These are phyloP conservation scores for Sitophilus oryzae DNA, from an alignment of 1,140 invertebrate species.

Conservation along the genomic window DNA sequence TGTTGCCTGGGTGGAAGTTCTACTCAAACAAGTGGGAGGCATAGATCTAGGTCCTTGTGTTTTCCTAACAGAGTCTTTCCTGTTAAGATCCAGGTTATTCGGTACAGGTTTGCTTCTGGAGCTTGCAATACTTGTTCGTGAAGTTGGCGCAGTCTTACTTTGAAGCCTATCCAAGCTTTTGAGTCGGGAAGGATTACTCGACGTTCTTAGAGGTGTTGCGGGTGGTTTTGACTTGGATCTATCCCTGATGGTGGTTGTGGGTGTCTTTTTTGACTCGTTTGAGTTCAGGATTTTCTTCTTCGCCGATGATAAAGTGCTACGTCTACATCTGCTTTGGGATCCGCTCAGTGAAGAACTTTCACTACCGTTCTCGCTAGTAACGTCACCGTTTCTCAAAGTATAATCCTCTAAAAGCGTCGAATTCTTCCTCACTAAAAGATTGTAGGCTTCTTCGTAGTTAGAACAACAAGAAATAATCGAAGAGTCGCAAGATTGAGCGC, in stretches of 20 bases:
- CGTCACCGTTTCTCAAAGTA: slow-evolving; percentile 46
- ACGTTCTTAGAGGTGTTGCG: slow-evolving; percentile 45
- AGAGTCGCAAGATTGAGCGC: slow-evolving; percentile 60
- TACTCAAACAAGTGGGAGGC: slow-evolving; percentile 12
- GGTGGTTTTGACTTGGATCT: slow-evolving; percentile 41
- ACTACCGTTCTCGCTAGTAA: slow-evolving; percentile 64
- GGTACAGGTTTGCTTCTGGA: slow-evolving; percentile 23
- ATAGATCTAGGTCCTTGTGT: slow-evolving; percentile 13
- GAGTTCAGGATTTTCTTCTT: slow-evolving; percentile 39
- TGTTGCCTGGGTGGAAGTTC: slow-evolving; percentile 44
- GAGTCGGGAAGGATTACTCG: slow-evolving; percentile 50
- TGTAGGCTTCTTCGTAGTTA: slow-evolving; percentile 57
- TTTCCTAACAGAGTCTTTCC: slow-evolving; percentile 26
- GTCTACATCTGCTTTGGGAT: slow-evolving; percentile 36
- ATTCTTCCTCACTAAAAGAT: slow-evolving; percentile 47
- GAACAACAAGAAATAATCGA: slow-evolving; percentile 70
- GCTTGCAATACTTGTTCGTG: slow-evolving; percentile 19
- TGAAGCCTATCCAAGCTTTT: slow-evolving; percentile 36
- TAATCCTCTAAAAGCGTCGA: slow-evolving; percentile 46
- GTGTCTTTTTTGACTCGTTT: slow-evolving; percentile 33
- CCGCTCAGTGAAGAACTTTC: slow-evolving; percentile 65
- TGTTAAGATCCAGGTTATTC: slow-evolving; percentile 28
- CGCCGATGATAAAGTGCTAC: slow-evolving; percentile 24
- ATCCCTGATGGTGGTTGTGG: slow-evolving; percentile 42
- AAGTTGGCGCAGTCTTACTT: slow-evolving; percentile 16